phyloP scores from a whole-genome alignment of 1,140 invertebrate species.

The Vanessa atalanta region DNA sequence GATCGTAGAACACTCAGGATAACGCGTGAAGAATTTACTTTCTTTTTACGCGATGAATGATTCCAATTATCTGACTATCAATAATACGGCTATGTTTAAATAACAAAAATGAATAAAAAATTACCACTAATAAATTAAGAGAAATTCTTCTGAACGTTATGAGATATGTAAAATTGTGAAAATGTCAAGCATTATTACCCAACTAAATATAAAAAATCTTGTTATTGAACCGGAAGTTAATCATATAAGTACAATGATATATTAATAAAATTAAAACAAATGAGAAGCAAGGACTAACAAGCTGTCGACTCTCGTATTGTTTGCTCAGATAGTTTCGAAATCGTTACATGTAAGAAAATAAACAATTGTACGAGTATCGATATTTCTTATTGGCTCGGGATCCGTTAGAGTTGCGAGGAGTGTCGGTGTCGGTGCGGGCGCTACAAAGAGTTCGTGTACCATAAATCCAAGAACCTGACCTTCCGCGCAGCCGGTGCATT shows the following conservation, averaged over 20 bases:
- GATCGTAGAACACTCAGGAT: slow-evolving; percentile 8
- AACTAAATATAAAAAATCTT: too few relatives aligned
- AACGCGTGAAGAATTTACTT: slow-evolving; percentile 12
- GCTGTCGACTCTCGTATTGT: neutral
- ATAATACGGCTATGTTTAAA: neutral
- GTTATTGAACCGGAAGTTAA: too few relatives aligned
- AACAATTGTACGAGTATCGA: slow-evolving; percentile 29
- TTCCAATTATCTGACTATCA: neutral
- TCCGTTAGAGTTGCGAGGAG: slow-evolving; percentile 39
- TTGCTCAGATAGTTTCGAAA: neutral
- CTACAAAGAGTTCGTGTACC: slow-evolving; percentile 65
- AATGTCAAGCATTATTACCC: too few relatives aligned
- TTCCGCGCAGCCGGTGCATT: slow-evolving; percentile 32
- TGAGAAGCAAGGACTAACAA: neutral
- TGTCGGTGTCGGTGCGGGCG: slow-evolving; percentile 41
- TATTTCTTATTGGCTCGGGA: slow-evolving; percentile 40
- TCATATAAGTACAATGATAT: too few relatives aligned
- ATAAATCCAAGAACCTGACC: slow-evolving; percentile 55
- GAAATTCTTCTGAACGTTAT: too few relatives aligned
- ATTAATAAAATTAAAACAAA: neutral
- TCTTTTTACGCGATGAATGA: slow-evolving; percentile 11
- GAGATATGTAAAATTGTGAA: too few relatives aligned
- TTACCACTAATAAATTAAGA: too few relatives aligned
- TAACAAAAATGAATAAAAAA: neutral
- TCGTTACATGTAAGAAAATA: slow-evolving; percentile 21